A percentile compares a stretch with the other conserved stretches of the same genome.
phyloP scores from a whole-genome alignment of 1,140 invertebrate species.

The Papilio polytes region DNA sequence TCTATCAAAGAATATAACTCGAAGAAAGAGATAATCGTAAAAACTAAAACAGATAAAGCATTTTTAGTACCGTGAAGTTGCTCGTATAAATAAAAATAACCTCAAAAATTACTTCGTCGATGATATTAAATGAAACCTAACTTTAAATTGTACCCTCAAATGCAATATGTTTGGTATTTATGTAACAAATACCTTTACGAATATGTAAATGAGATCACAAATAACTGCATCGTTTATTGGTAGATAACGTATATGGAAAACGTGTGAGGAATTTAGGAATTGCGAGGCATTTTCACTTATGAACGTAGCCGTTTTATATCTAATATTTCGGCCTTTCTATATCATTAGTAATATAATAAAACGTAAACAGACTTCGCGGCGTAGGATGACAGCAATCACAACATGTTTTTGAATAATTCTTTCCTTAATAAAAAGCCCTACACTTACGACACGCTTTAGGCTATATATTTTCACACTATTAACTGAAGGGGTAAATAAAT shows the following conservation, averaged over 20 bases:
- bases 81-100: neutral
- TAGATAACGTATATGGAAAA: constrained; percentile 1
- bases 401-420: too few relatives aligned
- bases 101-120: neutral
- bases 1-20: neutral
- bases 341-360: too few relatives aligned
- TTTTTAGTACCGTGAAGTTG: neutral
- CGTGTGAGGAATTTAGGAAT: neutral
- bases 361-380: too few relatives aligned
- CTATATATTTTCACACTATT: too few relatives aligned
- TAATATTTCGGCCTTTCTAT: too few relatives aligned
- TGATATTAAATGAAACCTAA: too few relatives aligned
- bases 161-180: neutral
- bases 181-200: neutral
- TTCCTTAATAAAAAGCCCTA: too few relatives aligned
- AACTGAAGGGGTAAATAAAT: too few relatives aligned
- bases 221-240: neutral
- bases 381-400: too few relatives aligned
- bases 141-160: neutral
- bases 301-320: neutral
- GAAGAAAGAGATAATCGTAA: neutral
- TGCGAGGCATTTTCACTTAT: neutral
- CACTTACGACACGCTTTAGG: too few relatives aligned
- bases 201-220: neutral
- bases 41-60: neutral